phyloP scores from a whole-genome alignment of 2,113 vertebrate species.

The Tupaia tana region DNA sequence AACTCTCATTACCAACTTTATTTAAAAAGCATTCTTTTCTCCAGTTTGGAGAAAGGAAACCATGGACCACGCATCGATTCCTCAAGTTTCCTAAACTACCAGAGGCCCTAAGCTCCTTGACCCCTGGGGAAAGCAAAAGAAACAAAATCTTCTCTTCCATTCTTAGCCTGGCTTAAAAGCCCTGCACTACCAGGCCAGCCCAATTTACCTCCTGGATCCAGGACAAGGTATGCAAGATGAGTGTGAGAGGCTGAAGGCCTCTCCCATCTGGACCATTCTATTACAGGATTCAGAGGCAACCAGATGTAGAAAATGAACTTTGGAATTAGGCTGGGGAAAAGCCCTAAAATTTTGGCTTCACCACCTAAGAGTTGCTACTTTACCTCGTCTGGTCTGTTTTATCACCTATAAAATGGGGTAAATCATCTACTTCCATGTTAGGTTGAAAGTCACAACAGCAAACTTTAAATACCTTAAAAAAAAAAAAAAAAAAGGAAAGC shows the following conservation, averaged over 20 bases:
- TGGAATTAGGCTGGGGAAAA: background rate
- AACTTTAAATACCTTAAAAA: background rate
- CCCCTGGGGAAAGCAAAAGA: background rate
- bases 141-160: background rate
- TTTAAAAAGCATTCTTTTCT: background rate
- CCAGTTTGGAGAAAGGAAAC: background rate
- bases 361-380: background rate
- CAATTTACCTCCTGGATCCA: background rate
- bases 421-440: background rate
- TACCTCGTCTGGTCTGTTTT: background rate
- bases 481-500: background rate
- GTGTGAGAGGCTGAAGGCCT: background rate
- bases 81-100: constrained; percentile 9
- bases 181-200: background rate
- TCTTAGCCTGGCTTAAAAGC: background rate
- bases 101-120: background rate
- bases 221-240: background rate
- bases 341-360: constrained; percentile 9
- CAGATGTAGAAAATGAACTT: background rate
- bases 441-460: background rate
- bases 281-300: background rate
- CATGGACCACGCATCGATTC: background rate
- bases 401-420: background rate
- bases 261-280: background rate
- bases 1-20: background rate